Base-by-base conservation (phyloP, 2,797 vertebrate species). In the Phrynocephalus guinanensis region DNA sequence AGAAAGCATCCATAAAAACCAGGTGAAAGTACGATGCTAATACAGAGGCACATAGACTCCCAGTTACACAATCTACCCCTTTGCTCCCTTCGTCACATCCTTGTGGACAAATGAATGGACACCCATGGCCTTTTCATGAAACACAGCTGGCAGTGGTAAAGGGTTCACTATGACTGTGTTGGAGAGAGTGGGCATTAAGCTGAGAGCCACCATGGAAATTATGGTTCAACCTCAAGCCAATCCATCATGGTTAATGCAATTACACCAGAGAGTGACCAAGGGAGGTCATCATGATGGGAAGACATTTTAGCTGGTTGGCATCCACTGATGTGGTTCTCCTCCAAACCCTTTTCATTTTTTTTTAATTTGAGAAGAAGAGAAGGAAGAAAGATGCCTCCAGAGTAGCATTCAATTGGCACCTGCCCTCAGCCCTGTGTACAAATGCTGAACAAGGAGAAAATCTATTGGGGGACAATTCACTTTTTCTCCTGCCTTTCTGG, bases 231-330 rank as follows among this genome's bases (percentile, higher is more conserved):
- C 26, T 63, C 52, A 79, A n/a, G 67, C 63, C 72, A 86, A 93
- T 90, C 92, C 91, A 92, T 93, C 92, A 86, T 75, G 76, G 73
- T 87, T 93, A 92, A 94, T 90, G 93, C 48, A 77, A 90, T 93
- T 92, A 90, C 82, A 71, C 87, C 0, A 1, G 91, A 82, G 91
- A 84, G 91, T 85, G 67, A 84, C 90, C 91, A 88, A 90, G 79
- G 82, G 91, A 92, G 90, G 90, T 86, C 83, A 7, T 84, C 82
- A 88, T 83, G 88, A 91, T 91, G 79, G 63, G 60, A 3, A 90
- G 18, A 10, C n/a, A 75, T 60, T 82, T 89, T 90, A 79, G 68
- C 89, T 79, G 44, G 70, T 68, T n/a, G 79, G 78, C 9, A 85
- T 38, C 4, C 26, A 79, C 60, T 50, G 6, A 0, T 2, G 24